Conservation (phyloP, 2,113 vertebrate genomes). For the Pontoporia blainvillei region DNA sequence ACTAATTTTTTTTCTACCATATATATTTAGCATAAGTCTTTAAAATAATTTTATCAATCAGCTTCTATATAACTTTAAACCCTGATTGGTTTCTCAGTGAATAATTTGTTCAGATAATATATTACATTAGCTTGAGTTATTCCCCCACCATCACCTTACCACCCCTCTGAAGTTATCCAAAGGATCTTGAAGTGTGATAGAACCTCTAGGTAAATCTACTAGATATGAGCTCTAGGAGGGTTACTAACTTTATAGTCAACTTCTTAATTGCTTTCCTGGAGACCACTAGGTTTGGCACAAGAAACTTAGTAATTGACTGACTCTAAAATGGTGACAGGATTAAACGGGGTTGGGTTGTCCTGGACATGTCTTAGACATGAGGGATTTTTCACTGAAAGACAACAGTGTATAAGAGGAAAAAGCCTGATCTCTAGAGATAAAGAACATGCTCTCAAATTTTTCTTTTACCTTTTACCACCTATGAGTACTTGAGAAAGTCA, state of each 20-base stretch:
- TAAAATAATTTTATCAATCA: not conserved
- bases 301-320: not conserved
- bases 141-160: not conserved
- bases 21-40: not conserved
- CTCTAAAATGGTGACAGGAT: not conserved
- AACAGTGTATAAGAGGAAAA: not conserved
- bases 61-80: not conserved
- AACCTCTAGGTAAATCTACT: not conserved
- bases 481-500: not conserved
- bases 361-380: not conserved
- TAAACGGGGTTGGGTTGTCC: not conserved
- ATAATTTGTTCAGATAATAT: not conserved
- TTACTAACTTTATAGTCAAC: not conserved
- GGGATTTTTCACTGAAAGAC: not conserved
- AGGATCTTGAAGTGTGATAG: not conserved
- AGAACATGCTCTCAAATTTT: not conserved
- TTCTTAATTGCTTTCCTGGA: not conserved
- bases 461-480: not conserved
- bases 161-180: not conserved
- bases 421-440: not conserved
- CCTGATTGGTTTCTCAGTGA: not conserved
- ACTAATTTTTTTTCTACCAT: not conserved
- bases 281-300: not conserved
- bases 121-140: not conserved
- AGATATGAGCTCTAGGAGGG: accelerated